Evolutionary conservation across 1,140 invertebrate genomes (phyloP), one percentile per base, ranked within the genome.

Genomic region (Brachionus calyciflorus): DNA sequence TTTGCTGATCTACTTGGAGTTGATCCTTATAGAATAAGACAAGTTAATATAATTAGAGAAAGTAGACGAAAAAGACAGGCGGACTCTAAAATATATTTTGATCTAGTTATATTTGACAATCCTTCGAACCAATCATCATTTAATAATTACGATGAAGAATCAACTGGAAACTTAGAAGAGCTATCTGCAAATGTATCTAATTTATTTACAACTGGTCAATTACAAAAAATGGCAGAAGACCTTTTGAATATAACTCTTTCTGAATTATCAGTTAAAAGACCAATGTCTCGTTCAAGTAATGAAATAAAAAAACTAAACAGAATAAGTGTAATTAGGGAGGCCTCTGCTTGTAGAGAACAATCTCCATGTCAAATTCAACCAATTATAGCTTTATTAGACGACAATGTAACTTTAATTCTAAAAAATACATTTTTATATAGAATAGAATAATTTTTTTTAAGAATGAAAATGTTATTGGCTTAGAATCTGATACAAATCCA

Each of bases 21-120:
- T 14, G 69, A 73, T 51, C 46, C 69, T 4, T 51, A 17, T 4
- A 48, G 28, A 21, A 73, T 73, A 19, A 49, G 69, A 51, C 21
- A 37, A 40, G 69, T 73, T 6, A 73, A 73, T 17, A 73, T 73
- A 19, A 55, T 73, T 73, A 33, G 46, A 33, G 69, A 73, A 17
- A 73, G 46, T 51, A 51, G 30, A 55, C 44, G 69, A 48, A 73
- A 73, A 30, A 26, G 69, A 37, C 55, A 60, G 37, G 9, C 19
- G 3, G n/a, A 19, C 19, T 26, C 7, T 17, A 60, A n/a, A 2
- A 33, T 19, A 41, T 60, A 19, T 33, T 19, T 60, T 60, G 55
- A 60, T 17, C n/a, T 65, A 12, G 21, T 51, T 51, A 51, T 73
- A 3, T 73, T 30, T 46, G 69, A 73, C 5, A 55, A 73, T 51